Evolutionary conservation across 1,140 invertebrate genomes (phyloP).

Genomic region (Babylonia areolata): DNA sequence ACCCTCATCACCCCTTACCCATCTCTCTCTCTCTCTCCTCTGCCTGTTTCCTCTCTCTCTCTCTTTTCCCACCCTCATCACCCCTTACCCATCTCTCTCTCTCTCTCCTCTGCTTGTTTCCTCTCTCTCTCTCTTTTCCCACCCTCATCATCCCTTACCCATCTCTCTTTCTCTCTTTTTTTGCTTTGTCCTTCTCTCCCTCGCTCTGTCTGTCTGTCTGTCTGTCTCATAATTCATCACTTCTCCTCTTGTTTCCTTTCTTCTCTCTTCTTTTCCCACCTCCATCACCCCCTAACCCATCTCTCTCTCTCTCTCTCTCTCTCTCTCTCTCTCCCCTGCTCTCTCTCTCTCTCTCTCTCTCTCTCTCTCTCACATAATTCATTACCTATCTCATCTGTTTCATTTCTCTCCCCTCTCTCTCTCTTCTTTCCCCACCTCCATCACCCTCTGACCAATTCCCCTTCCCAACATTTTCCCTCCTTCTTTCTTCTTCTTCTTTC

Average conservation of each 20-base stretch:
- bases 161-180: slow-evolving; percentile 38
- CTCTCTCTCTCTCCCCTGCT: neutral
- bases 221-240: too few relatives aligned
- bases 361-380: slow-evolving; percentile 65
- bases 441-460: too few relatives aligned
- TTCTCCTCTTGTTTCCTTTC: neutral
- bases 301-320: neutral
- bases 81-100: neutral
- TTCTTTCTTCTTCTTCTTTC: too few relatives aligned
- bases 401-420: too few relatives aligned
- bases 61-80: too few relatives aligned
- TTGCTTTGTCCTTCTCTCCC: neutral
- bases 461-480: too few relatives aligned
- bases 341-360: slow-evolving; percentile 32
- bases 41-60: neutral
- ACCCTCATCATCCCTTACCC: too few relatives aligned
- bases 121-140: neutral
- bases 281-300: slow-evolving; percentile 23
- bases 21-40: neutral
- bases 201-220: too few relatives aligned
- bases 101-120: slow-evolving; percentile 37
- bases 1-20: too few relatives aligned
- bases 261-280: slow-evolving; percentile 35
- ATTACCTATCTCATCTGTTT: too few relatives aligned
- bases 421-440: too few relatives aligned